phyloP scores from a whole-genome alignment of 2,888 invertebrate genomes.

The Catocala fraxini region DNA sequence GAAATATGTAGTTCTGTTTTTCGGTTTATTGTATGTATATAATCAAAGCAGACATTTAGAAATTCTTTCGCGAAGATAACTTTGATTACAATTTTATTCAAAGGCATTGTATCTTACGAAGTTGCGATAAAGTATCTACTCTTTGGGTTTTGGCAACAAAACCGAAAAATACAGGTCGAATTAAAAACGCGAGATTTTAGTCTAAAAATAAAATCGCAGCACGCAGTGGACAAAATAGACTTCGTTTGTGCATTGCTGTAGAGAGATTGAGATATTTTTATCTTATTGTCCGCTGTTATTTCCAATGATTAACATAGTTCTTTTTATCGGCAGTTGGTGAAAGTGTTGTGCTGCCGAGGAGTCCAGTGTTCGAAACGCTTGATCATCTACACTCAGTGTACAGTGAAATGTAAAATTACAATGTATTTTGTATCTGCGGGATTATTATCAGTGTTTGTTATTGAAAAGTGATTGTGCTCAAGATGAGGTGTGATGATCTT shows the following conservation, averaged over 20 bases:
- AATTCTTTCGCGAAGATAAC: too few species aligned
- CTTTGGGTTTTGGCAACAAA: not conserved
- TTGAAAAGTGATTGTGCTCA: conserved; percentile 61
- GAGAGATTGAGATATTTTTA: conserved; percentile 33
- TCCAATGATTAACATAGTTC: conserved; percentile 58
- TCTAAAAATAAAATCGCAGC: conserved; percentile 33
- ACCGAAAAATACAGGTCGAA: conserved; percentile 2
- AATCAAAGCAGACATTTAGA: too few species aligned
- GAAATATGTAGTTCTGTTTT: too few species aligned
- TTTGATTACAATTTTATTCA: too few species aligned
- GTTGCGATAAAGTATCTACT: too few species aligned
- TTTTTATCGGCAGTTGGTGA: conserved; percentile 79
- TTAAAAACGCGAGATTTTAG: conserved; percentile 3
- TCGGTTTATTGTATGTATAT: too few species aligned
- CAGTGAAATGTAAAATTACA: conserved; percentile 68
- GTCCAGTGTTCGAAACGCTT: conserved; percentile 49
- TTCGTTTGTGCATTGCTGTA: conserved; percentile 25
- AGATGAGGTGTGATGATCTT: conserved; percentile 72
- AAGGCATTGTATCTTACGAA: too few species aligned
- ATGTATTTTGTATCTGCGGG: conserved; percentile 45
- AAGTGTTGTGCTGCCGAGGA: conserved; percentile 73
- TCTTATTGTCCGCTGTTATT: conserved; percentile 51
- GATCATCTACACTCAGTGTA: conserved; percentile 52
- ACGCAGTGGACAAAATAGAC: conserved; percentile 25
- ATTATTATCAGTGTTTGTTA: conserved; percentile 57